Percentiles rank a stretch among this genome's conserved stretches.
phyloP scores from a whole-genome alignment of 2,113 vertebrate genomes.

The Mirza zaza region DNA sequence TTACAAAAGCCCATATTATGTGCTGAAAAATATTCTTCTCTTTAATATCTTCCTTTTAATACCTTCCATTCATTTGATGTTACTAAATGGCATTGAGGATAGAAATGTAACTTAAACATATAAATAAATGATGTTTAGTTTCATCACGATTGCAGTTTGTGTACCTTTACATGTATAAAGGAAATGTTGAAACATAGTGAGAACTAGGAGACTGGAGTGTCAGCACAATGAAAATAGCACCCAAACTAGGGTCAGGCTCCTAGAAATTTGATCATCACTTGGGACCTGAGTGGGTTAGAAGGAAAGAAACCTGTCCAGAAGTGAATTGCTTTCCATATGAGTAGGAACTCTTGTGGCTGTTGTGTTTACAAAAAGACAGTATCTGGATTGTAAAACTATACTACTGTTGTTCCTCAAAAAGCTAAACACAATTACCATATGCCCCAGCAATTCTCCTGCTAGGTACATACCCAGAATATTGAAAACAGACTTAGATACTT shows the following conservation, averaged over 20 bases:
- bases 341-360: not conserved
- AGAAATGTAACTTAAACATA: not conserved
- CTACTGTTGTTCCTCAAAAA: not conserved
- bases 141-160: not conserved
- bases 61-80: not conserved
- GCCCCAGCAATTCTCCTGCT: not conserved
- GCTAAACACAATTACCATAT: not conserved
- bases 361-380: not conserved
- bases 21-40: not conserved
- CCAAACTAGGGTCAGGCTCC: not conserved
- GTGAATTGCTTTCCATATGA: not conserved
- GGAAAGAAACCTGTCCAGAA: not conserved
- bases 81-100: not conserved
- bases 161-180: not conserved
- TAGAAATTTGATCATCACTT: not conserved
- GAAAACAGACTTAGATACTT: not conserved
- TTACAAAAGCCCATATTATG: not conserved
- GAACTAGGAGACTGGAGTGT: not conserved
- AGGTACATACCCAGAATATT: not conserved
- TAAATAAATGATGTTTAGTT: not conserved
- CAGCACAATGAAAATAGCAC: not conserved
- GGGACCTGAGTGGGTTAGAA: not conserved
- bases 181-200: not conserved
- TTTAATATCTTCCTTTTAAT: not conserved
- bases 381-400: not conserved